Evolutionary conservation across 1,140 invertebrate genomes (phyloP).

Genomic region (Caenorhabditis latens): DNA sequence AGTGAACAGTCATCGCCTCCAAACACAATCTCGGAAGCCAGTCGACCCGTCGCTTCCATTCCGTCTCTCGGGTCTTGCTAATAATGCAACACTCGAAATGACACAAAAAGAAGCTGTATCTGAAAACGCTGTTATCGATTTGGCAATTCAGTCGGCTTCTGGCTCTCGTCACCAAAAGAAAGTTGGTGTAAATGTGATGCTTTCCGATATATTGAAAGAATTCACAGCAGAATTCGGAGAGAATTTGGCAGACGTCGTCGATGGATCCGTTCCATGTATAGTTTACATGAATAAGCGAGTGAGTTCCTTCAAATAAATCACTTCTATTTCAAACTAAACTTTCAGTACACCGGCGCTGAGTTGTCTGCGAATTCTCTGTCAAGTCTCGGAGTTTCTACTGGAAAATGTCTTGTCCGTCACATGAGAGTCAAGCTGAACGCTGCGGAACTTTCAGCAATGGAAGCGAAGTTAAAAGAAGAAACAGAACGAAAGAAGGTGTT

Average conservation of each 20-base stretch:
- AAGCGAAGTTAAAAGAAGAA: slow-evolving; percentile 11
- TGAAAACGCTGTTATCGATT: not conserved
- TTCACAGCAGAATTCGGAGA: slow-evolving; percentile 43
- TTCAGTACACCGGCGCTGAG: slow-evolving; percentile 54
- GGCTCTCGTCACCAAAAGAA: slow-evolving; percentile 40
- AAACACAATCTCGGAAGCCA: slow-evolving; percentile 48
- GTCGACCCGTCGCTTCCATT: slow-evolving; percentile 54
- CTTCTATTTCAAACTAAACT: not conserved
- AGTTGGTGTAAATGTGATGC: not conserved
- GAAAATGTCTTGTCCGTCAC: slow-evolving; percentile 52
- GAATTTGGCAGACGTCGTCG: not conserved
- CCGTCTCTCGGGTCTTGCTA: slow-evolving; percentile 53
- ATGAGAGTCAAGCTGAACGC: slow-evolving; percentile 34
- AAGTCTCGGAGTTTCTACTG: slow-evolving; percentile 35
- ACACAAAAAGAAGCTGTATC: slow-evolving; percentile 5
- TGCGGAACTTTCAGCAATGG: slow-evolving; percentile 23
- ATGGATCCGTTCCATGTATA: slow-evolving; percentile 33
- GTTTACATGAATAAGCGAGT: slow-evolving; percentile 61
- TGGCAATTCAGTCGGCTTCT: slow-evolving; percentile 9
- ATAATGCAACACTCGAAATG: slow-evolving; percentile 60
- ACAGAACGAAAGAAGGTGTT: not conserved
- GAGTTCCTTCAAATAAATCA: not conserved
- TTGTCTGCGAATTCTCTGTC: slow-evolving; percentile 20
- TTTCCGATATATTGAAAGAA: slow-evolving; percentile 23
- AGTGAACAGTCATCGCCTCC: not conserved